These are phyloP conservation scores for Solea solea DNA, from an alignment of 2,113 vertebrate species.

Conservation along the genomic window DNA sequence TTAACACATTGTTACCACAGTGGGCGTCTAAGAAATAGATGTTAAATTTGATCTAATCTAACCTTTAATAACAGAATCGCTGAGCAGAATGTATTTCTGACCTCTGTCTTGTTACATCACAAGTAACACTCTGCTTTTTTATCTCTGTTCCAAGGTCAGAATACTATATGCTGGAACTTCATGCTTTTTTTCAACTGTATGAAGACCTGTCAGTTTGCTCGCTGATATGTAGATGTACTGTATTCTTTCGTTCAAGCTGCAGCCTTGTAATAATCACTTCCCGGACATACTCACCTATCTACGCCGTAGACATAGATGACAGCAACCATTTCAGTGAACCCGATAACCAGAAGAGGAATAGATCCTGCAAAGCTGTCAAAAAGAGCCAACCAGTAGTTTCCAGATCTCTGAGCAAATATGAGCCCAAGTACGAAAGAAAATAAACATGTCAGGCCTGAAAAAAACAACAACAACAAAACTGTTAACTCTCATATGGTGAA, in stretches of 20 bases:
- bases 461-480: background rate
- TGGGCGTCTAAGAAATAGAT: background rate
- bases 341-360: constrained; percentile 90
- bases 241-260: background rate
- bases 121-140: constrained; percentile 25
- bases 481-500: background rate
- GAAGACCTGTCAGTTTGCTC: background rate
- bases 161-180: background rate
- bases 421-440: constrained; percentile 82
- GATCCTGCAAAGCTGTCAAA: constrained; percentile 92
- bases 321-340: constrained; percentile 91
- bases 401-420: constrained; percentile 88
- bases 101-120: background rate
- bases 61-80: background rate
- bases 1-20: background rate
- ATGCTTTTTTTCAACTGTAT: background rate
- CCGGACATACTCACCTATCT: constrained; percentile 85
- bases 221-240: background rate
- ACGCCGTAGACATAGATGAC: constrained; percentile 92
- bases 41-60: background rate
- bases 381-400: constrained; percentile 93
- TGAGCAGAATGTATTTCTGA: background rate
- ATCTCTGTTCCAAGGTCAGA: constrained; percentile 33
- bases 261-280: background rate
- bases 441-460: constrained; percentile 85